Conservation (phyloP, 2,888 invertebrate species). For the Drosophila cognata region DNA sequence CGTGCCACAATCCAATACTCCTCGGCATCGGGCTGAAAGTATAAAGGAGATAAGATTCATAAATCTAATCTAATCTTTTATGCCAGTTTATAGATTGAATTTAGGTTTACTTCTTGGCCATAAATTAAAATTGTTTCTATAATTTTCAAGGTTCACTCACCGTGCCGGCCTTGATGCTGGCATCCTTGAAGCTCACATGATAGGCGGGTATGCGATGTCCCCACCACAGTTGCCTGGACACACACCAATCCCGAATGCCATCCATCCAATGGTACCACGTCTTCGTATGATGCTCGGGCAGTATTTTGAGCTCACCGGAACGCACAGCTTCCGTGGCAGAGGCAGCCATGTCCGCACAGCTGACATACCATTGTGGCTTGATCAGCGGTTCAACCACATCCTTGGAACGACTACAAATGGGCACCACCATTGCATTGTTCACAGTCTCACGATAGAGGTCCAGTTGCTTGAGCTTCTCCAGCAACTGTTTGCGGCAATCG, state of each 20-base stretch:
- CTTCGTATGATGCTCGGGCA: constrained; percentile 95
- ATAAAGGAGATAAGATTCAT: not conserved
- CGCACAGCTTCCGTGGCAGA: constrained; percentile 93
- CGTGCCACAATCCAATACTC: constrained; percentile 92
- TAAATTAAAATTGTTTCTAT: not conserved
- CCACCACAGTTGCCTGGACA: constrained; percentile 99
- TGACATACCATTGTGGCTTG: constrained; percentile 98
- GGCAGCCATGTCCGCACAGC: constrained; percentile 95
- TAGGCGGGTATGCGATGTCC: constrained; percentile 99
- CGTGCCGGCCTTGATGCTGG: constrained; percentile 78
- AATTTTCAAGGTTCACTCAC: constrained; percentile 67
- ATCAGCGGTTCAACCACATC: constrained; percentile 98
- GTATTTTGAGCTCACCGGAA: constrained; percentile 92
- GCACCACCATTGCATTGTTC: constrained; percentile 98
- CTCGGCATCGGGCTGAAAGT: constrained; percentile 85
- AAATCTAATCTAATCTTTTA: not conserved
- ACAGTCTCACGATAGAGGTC: constrained; percentile 91
- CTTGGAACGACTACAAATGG: constrained; percentile 97
- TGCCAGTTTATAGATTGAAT: not conserved
- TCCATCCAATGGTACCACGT: constrained; percentile 99
- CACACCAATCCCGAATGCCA: constrained; percentile 99
- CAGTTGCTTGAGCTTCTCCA: constrained; percentile 90
- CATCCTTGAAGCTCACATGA: constrained; percentile 87
- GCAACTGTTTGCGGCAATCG: constrained; percentile 92
- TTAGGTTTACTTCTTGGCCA: no score